Conservation (phyloP, 2,797 vertebrate species). For the Pagetopsis macropterus region DNA sequence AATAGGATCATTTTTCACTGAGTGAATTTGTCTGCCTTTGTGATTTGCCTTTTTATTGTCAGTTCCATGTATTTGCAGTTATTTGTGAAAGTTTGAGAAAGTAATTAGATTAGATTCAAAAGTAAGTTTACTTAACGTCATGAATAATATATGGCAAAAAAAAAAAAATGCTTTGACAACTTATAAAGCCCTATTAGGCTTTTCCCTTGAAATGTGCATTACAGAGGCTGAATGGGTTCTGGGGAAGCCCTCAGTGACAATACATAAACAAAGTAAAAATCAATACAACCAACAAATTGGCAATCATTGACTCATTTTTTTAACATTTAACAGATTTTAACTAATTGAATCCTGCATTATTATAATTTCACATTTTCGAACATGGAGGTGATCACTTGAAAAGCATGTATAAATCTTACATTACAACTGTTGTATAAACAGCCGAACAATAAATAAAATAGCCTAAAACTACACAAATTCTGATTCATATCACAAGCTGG, state of each 20-base stretch:
- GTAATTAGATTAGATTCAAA: neutral
- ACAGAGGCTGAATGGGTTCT: conserved; percentile 5
- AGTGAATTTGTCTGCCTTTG: neutral
- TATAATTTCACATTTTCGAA: neutral
- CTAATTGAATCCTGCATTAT: neutral
- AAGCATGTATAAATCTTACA: neutral
- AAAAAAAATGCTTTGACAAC: conserved; percentile 6
- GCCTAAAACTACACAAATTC: neutral
- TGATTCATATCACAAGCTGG: neutral
- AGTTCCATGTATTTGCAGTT: neutral
- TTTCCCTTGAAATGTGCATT: too few species aligned
- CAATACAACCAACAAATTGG: conserved; percentile 1
- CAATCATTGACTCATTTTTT: neutral
- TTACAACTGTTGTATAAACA: neutral
- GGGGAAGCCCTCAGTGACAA: neutral
- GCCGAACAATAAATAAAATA: neutral
- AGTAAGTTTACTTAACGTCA: neutral
- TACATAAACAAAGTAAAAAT: conserved; percentile 14
- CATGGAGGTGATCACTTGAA: too few species aligned
- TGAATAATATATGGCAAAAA: neutral
- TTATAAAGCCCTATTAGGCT: neutral
- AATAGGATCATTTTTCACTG: conserved; percentile 11
- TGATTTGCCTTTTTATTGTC: neutral
- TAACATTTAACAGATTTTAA: neutral
- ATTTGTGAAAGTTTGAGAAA: neutral